Base-by-base conservation (phyloP, 2,888 invertebrate genomes). In the Tipula vernalis region DNA sequence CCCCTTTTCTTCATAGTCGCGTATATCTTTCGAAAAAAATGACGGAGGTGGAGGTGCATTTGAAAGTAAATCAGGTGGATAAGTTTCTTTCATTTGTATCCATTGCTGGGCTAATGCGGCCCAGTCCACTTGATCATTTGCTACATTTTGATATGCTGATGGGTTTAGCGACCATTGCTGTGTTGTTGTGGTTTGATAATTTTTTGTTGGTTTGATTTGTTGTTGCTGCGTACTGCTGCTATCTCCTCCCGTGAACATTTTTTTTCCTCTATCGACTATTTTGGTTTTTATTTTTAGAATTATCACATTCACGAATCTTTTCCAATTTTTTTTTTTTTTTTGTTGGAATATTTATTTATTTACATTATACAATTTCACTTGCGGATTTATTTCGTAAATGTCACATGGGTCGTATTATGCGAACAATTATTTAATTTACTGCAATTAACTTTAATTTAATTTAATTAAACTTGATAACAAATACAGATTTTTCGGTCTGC, bases 91-190 rank as follows among this genome's bases (percentile, higher is more conserved):
- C 97, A 98, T 98, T 91, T 96, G 96, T 89, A 99, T 98, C 98
- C 99, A 98, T 94, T 98, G 98, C 90, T 98, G 98, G 39, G 98
- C 98, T 89, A 99, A 93, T 42, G 97, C 95, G 12, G 98, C 98
- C 98, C 99, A 99, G 91, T 99, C 98, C 87, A 98, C 98, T 92
- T 96, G 94, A 90, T 96, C 97, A 89, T 95, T 95, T 89, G 95
- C 94, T 91, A 96, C 93, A 91, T 96, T 96, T 92, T 96, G 96
- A 91, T 96, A 97, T 86, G 95, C 94, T 87, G 95, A 36, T 10
- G 51, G 51, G 12, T 87, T 87, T 12, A 87, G 18, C 8, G 86
- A 85, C 87, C 87, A 87, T 86, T 87, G 87, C 44, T 83, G 41
- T 28, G 47, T 47, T 39, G 36, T 36, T 2, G 36, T 36, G 5